phyloP scores from a whole-genome alignment of 2,113 vertebrate genomes.

The Malurus elegans region DNA sequence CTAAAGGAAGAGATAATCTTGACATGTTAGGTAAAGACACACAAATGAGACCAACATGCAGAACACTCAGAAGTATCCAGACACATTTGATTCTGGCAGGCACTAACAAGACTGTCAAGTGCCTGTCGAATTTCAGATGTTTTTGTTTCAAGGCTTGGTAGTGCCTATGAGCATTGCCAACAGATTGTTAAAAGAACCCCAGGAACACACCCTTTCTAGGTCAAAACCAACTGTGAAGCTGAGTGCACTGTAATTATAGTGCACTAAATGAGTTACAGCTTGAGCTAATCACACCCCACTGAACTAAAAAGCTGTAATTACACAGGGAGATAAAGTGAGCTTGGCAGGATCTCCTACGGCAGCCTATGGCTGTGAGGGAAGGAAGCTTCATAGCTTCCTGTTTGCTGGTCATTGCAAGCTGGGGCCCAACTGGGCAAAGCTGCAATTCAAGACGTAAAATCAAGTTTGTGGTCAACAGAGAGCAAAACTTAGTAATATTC shows the following conservation, averaged over 20 bases:
- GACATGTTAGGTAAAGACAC: neutral
- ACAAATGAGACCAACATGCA: neutral
- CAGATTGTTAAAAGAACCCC: conserved; percentile 52
- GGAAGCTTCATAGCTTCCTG: neutral
- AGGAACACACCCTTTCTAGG: conserved; percentile 37
- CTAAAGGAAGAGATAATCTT: neutral
- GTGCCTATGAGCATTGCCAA: neutral
- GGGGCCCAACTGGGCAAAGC: neutral
- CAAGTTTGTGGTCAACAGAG: neutral
- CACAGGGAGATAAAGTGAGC: conserved; percentile 36
- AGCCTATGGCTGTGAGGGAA: conserved; percentile 23
- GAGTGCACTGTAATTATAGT: conserved; percentile 67
- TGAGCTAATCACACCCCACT: conserved; percentile 70
- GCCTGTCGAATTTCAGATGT: conserved; percentile 3
- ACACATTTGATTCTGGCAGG: neutral
- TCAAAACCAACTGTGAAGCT: conserved; percentile 43
- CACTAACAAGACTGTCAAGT: neutral
- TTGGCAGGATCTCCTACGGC: conserved; percentile 50
- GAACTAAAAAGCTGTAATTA: conserved; percentile 73
- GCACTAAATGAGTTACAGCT: conserved; percentile 64
- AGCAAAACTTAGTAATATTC: neutral
- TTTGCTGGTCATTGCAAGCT: neutral
- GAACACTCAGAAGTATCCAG: neutral
- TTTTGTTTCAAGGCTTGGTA: neutral
- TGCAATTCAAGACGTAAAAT: neutral